Conservation (phyloP, 2,888 invertebrate genomes). For the Oscheius onirici region DNA sequence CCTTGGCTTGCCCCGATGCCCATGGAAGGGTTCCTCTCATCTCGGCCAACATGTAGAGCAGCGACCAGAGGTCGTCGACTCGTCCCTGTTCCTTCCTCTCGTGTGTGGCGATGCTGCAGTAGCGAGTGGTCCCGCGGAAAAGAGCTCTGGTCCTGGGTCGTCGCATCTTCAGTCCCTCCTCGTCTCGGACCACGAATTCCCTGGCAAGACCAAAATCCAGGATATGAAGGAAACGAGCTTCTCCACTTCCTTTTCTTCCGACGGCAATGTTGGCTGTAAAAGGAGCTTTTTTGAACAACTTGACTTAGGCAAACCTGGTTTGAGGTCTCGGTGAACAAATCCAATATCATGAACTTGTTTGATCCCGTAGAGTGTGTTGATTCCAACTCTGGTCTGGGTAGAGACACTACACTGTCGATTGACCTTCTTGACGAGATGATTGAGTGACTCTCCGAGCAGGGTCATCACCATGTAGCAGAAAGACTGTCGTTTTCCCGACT, state of each 20-base stretch:
- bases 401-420: not conserved
- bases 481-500: conserved; percentile 55
- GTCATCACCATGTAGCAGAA: conserved; percentile 62
- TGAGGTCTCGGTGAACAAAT: conserved; percentile 47
- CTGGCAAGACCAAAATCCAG: conserved; percentile 59
- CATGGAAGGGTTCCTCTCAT: conserved; percentile 24
- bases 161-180: not conserved
- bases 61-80: conserved; percentile 32
- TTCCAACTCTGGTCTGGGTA: conserved; percentile 20
- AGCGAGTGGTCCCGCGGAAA: conserved; percentile 27
- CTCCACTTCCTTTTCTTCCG: conserved; percentile 53
- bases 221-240: conserved; percentile 52
- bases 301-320: no score
- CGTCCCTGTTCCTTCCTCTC: conserved; percentile 28
- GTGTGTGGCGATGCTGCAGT: conserved; percentile 22
- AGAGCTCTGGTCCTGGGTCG: conserved; percentile 9
- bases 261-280: conserved; percentile 59
- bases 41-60: conserved; percentile 26
- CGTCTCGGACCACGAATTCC: conserved; percentile 34
- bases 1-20: conserved; percentile 45
- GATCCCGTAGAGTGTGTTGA: conserved; percentile 32
- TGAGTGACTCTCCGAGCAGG: conserved; percentile 55
- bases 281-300: no score
- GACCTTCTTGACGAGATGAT: conserved; percentile 8
- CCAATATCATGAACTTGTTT: conserved; percentile 56